Evolutionary conservation across 2,888 invertebrate species (phyloP).

Genomic region (Cataglyphis altisquamis): DNA sequence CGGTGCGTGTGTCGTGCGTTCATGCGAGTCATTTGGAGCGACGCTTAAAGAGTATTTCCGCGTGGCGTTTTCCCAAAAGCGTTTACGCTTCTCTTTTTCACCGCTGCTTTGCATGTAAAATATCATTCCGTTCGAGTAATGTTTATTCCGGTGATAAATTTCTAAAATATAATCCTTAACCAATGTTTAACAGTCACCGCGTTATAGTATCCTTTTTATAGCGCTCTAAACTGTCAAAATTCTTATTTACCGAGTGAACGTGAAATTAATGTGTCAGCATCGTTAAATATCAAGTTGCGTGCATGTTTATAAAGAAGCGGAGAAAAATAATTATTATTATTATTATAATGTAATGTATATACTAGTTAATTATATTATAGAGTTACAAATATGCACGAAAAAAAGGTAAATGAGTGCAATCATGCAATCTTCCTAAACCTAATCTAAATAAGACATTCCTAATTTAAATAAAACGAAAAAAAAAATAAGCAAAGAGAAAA

Average conservation of each 20-base stretch:
- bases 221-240: conserved; percentile 34
- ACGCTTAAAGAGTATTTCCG: conserved; percentile 19
- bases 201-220: conserved; percentile 22
- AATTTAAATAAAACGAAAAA: not conserved
- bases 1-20: conserved; percentile 2
- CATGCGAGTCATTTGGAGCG: conserved; percentile 14
- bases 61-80: conserved; percentile 14
- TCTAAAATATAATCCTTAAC: conserved; percentile 31
- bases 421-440: not conserved
- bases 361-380: not conserved
- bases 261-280: conserved; percentile 29
- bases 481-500: not conserved
- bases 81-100: not conserved
- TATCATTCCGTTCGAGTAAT: not conserved
- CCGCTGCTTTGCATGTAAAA: not conserved
- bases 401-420: not conserved
- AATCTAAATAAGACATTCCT: not conserved
- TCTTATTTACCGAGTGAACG: conserved; percentile 20
- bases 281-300: not conserved
- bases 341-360: not conserved
- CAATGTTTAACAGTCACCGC: conserved; percentile 9
- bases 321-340: not conserved
- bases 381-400: not conserved
- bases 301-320: not conserved
- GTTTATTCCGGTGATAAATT: conserved; percentile 14